Base-by-base conservation (phyloP, 2,797 vertebrate species). In the Phrynocephalus vlangalii region DNA sequence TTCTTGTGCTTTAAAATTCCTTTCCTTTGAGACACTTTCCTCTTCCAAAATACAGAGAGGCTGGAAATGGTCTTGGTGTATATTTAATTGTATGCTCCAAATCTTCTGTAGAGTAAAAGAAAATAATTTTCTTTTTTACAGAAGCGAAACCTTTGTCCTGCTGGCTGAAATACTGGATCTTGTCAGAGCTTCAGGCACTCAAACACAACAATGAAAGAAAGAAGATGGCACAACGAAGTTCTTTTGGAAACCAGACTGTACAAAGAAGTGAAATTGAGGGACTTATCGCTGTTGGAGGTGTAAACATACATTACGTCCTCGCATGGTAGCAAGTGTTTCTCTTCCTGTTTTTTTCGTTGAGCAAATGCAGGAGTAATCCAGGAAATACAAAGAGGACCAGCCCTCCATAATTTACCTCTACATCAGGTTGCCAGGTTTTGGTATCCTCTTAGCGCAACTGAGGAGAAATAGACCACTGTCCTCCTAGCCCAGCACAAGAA, bases 271-370 rank as follows among this genome's bases (percentile, higher is more conserved):
- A 72, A 63, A 81, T 3, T 33, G 3, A 16, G 30, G 48, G 73
- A 28, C 44, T 68, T 56, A 44, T 20, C 63, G 28, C 11, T 13
- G 24, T 11, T 52, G 11, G 13, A 68, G 30, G 6, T 70, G 16
- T 52, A 52, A 10, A 70, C 10, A 33, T 6, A 3, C 20, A 22
- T 16, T 18, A 30, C 50, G 7, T 75, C 48, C n/a, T 82, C 79
- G 52, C 63, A 56, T 24, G 22, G 66, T 5, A 22, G 2, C 63
- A 73, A 68, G 73, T 60, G 11, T 48, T 70, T 48, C 56, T 63
- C 81, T 79, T 78, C 66, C 75, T 68, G 20, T 82, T 76, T 87
- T 82, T 66, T 81, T 33, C 22, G 10, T 22, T 30, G 30, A 72
- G n/a, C 52, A 84, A 79, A 30, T 72, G 38, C 87, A 79, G 68